Evolutionary conservation across 2,797 vertebrate species (phyloP).

Genomic region (Apogon talboti): DNA sequence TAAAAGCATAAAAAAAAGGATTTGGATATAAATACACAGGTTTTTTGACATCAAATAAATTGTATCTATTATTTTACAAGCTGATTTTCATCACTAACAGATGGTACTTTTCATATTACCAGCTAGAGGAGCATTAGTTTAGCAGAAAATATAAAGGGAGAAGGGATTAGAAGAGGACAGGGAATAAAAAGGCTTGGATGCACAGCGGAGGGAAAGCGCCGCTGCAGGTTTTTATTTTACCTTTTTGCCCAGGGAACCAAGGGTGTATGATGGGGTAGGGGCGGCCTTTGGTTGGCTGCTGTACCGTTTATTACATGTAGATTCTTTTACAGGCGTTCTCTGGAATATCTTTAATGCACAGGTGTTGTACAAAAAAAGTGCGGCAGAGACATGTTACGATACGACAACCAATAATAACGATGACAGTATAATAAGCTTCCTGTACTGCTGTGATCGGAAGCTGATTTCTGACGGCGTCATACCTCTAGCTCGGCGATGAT

Average conservation of each 20-base stretch:
- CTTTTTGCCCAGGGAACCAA: conserved; percentile 86
- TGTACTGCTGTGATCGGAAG: too few relatives aligned
- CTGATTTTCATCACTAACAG: too few relatives aligned
- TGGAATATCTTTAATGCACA: conserved; percentile 78
- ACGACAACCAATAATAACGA: neutral
- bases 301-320: conserved; percentile 55
- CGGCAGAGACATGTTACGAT: conserved; percentile 50
- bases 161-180: neutral
- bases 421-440: fast-evolving
- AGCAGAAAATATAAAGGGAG: neutral
- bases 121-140: neutral
- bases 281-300: conserved; percentile 54
- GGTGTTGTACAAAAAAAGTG: conserved; percentile 43
- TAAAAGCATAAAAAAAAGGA: too few relatives aligned
- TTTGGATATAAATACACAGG: too few relatives aligned
- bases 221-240: conserved; percentile 79
- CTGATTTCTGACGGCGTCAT: too few relatives aligned
- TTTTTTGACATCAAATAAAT: too few relatives aligned
- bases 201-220: conserved; percentile 27
- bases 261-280: conserved; percentile 48
- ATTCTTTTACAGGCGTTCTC: conserved; percentile 73
- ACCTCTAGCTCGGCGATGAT: conserved; percentile 96
- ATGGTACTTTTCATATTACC: conserved; percentile 12
- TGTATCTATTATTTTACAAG: too few relatives aligned
- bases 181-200: neutral